These are phyloP conservation scores for Vulpes lagopus DNA, from an alignment of 2,113 vertebrate species.

Conservation along the genomic window DNA sequence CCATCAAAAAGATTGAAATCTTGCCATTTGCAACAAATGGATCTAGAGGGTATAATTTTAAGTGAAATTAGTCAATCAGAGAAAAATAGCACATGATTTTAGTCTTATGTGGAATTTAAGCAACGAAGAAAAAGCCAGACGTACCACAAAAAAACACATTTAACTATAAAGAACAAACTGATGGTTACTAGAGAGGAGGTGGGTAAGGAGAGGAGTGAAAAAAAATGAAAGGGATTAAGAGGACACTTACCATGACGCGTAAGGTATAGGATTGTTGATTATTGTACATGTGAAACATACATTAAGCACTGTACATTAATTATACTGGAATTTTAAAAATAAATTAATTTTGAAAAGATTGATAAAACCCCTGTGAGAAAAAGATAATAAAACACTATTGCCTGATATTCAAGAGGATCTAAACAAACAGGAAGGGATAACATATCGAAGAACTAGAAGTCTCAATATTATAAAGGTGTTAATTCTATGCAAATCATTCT, in stretches of 20 bases:
- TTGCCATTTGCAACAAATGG: not conserved
- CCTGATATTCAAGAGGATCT: not conserved
- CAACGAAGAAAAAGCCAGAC: not conserved
- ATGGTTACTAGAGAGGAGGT: not conserved
- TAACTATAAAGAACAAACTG: not conserved
- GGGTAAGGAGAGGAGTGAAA: not conserved
- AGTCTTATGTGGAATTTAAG: not conserved
- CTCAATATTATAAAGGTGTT: not conserved
- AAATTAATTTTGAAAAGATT: not conserved
- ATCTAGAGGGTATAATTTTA: not conserved
- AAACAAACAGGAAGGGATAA: not conserved
- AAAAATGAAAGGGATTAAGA: not conserved
- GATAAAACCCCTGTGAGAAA: not conserved
- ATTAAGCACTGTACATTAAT: no score
- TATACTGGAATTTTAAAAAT: not conserved
- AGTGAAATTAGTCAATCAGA: not conserved
- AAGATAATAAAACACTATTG: not conserved
- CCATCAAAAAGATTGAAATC: not conserved
- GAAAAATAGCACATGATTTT: not conserved
- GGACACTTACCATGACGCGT: not conserved
- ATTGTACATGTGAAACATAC: not conserved
- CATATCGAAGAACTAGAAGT: not conserved
- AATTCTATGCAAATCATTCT: not conserved
- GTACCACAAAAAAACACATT: not conserved
- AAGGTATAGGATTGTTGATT: not conserved